phyloP scores from a whole-genome alignment of 2,888 invertebrate genomes.

The Drosophila cognata region DNA sequence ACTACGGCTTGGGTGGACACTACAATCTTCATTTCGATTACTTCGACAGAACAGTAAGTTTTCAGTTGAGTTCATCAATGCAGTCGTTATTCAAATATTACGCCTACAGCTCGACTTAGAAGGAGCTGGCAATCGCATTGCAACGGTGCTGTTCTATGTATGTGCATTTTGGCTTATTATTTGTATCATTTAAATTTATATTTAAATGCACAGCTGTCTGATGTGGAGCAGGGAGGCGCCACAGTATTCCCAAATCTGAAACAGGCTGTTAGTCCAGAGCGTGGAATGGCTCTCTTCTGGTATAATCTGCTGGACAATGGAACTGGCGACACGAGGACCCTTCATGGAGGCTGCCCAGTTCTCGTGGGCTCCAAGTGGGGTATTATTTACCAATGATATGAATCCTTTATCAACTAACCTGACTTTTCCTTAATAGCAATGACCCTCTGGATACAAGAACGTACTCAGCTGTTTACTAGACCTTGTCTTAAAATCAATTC shows the following conservation, averaged over 20 bases:
- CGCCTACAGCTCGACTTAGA: background rate
- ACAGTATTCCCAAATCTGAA: slow-evolving; percentile 97
- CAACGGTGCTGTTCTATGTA: slow-evolving; percentile 97
- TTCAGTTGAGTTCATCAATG: background rate
- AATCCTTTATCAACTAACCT: too few relatives aligned
- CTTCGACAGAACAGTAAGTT: slow-evolving; percentile 54
- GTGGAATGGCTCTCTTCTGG: slow-evolving; percentile 86
- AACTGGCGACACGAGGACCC: slow-evolving; percentile 53
- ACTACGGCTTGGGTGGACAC: slow-evolving; percentile 82
- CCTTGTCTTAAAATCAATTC: slow-evolving; percentile 83
- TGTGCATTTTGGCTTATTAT: background rate
- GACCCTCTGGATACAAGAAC: slow-evolving; percentile 88
- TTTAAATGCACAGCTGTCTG: slow-evolving; percentile 90
- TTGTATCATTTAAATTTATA: background rate
- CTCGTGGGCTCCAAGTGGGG: slow-evolving; percentile 82
- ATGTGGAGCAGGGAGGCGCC: slow-evolving; percentile 97
- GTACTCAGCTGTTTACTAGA: slow-evolving; percentile 90
- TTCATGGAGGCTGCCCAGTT: slow-evolving; percentile 81
- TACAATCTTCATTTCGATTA: slow-evolving; percentile 77
- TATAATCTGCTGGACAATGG: slow-evolving; percentile 72
- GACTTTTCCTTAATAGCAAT: slow-evolving; percentile 27
- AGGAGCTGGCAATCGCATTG: slow-evolving; percentile 90
- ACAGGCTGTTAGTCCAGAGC: slow-evolving; percentile 93
- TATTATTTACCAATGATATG: slow-evolving; percentile 26
- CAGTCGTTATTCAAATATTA: background rate